A percentile compares a stretch with the other conserved stretches of the same genome.
phyloP scores from a whole-genome alignment of 2,113 vertebrate genomes.

The Zosterops japonicus region DNA sequence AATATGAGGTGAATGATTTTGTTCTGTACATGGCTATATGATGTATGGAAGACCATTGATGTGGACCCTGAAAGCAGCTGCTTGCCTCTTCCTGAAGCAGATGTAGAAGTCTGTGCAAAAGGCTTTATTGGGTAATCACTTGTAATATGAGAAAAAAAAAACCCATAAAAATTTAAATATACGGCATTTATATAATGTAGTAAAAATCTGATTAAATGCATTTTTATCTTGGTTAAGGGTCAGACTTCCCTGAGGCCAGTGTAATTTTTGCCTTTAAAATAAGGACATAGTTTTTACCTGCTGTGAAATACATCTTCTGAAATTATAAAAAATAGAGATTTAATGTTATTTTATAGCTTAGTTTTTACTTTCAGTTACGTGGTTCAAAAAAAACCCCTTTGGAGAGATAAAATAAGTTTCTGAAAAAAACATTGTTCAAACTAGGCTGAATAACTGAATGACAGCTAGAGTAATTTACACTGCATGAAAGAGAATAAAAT shows the following conservation, averaged over 20 bases:
- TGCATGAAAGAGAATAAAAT: not conserved
- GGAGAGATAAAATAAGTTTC: not conserved
- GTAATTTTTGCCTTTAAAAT: not conserved
- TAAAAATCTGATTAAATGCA: not conserved
- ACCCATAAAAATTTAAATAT: not conserved
- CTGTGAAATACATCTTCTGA: not conserved
- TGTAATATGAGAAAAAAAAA: not conserved
- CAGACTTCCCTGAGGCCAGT: not conserved
- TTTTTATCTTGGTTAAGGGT: not conserved
- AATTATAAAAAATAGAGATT: not conserved
- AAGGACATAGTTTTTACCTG: not conserved
- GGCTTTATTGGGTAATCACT: not conserved
- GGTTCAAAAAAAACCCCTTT: not conserved
- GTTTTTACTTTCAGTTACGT: not conserved
- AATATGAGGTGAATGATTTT: not conserved
- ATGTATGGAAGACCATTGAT: not conserved
- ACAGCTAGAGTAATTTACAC: not conserved
- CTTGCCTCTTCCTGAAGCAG: not conserved
- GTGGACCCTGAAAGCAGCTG: not conserved
- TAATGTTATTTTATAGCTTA: not conserved
- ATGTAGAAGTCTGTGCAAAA: not conserved
- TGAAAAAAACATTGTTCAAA: not conserved
- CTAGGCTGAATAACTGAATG: not conserved
- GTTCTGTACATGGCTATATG: not conserved
- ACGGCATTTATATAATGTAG: not conserved